Evolutionary conservation across 1,140 invertebrate genomes (phyloP), one percentile per base, ranked within the genome.

Genomic region (Macrostomum lignano): DNA sequence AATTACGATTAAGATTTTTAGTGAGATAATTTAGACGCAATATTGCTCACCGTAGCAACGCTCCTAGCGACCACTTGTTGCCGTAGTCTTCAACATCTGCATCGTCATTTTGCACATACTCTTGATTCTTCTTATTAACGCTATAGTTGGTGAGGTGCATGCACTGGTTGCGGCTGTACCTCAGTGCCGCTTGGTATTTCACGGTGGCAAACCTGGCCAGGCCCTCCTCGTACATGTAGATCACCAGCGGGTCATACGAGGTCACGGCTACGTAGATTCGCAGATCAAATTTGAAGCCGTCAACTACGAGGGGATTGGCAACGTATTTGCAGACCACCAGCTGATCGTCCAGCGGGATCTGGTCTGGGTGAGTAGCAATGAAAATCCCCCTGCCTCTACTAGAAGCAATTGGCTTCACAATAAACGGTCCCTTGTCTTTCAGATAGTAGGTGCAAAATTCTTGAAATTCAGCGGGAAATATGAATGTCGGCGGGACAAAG

Each of bases 71-170:
- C 81, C 81, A 82, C 46, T 88, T 88, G 52, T 58, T 60, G n/a
- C 57, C 57, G 42, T 53, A 55, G 42, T 60, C 51, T 41, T 60
- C 57, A 17, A 58, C 44, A 35, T 58, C 50, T n/a, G 57, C 48
- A 40, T 60, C 53, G 43, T 56, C 51, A 46, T 58, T 58, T 31
- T 20, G 26, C n/a, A 46, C 40, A 37, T 40, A 46, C 23, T 37
- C 34, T 23, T 35, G 21, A 45, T 44, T 58, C 39, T 51, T 54
- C 43, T 88, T 88, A 58, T 96, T 93, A 39, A 94, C 76, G 48
- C 78, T 86, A 58, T 94, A 96, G 60, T 96, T 96, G 21, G 88
- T 96, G 39, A 96, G 63, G 65, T 96, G 86, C 75, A 93, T 88
- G 55, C 76, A 93, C 25, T 76, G 67, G 58, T 94, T 58, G 7